Percentiles rank a stretch among this genome's conserved stretches.
phyloP scores from a whole-genome alignment of 64 coral and sea anemone species.

The Acropora tenuis region DNA sequence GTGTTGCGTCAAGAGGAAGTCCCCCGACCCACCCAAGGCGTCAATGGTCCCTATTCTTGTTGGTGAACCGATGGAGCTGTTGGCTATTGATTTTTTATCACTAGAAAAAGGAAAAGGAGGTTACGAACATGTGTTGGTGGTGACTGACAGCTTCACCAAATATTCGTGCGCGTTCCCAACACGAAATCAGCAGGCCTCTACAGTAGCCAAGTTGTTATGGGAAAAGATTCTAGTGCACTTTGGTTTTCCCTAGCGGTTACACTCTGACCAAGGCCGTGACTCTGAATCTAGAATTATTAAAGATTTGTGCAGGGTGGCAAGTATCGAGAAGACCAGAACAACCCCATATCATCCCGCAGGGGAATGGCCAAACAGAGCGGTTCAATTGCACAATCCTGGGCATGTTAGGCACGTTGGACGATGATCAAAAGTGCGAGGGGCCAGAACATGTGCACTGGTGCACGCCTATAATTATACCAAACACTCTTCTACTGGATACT shows the following conservation, averaged over 20 bases:
- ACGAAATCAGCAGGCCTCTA: conserved; percentile 38
- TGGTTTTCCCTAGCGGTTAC: conserved; percentile 45
- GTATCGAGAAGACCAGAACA: background rate
- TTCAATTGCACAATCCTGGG: background rate
- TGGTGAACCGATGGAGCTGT: background rate
- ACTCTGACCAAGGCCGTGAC: conserved; percentile 55
- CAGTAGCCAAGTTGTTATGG: conserved; percentile 45
- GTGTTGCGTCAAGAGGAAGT: conserved; percentile 16
- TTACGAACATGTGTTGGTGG: conserved; percentile 21
- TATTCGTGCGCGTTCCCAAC: conserved; percentile 45
- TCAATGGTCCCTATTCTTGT: conserved; percentile 35
- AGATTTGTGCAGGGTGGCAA: background rate
- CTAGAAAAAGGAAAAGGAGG: conserved; percentile 61
- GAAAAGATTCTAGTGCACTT: conserved; percentile 45
- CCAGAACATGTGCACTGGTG: conserved; percentile 23
- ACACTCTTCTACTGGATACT: conserved; percentile 43
- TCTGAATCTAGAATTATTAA: conserved; percentile 51
- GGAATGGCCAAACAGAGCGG: background rate
- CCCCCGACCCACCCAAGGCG: background rate
- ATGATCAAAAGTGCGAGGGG: conserved; percentile 34
- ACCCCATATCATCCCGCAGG: background rate
- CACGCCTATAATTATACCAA: conserved; percentile 62
- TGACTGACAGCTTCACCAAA: conserved; percentile 59
- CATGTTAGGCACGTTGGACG: conserved; percentile 57
- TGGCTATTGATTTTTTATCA: conserved; percentile 62